A percentile compares a stretch with the other conserved stretches of the same genome.
Conservation (phyloP, 2,888 invertebrate genomes). For the Lysandra coridon region DNA sequence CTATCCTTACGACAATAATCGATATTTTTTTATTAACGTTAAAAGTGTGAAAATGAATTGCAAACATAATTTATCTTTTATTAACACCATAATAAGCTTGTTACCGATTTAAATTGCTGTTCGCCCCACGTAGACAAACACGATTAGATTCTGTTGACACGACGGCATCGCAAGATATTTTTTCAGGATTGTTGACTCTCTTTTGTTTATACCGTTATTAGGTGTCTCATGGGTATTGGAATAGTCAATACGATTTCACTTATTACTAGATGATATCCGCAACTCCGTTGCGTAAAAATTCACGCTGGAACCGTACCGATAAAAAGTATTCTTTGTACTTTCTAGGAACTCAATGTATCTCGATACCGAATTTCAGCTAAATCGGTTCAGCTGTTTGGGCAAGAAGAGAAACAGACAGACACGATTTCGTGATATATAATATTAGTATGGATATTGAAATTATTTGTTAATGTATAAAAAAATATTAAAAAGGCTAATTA, state of each 20-base stretch:
- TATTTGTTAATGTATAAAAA: no score
- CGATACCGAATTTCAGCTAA: no score
- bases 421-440: no score
- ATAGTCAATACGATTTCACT: neutral
- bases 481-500: no score
- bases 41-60: neutral
- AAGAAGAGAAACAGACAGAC: no score
- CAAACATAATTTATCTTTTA: constrained; percentile 2
- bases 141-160: constrained; percentile 56
- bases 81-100: constrained; percentile 12
- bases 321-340: no score
- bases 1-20: neutral
- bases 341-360: no score
- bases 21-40: neutral
- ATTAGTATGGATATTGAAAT: no score
- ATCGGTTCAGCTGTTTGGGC: no score
- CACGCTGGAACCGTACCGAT: no score
- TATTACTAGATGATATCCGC: no score
- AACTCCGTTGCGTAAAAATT: no score
- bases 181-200: constrained; percentile 47
- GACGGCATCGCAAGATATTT: constrained; percentile 63
- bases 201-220: neutral
- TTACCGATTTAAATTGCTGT: constrained; percentile 24
- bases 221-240: neutral
- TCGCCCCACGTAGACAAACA: constrained; percentile 49